A percentile compares a stretch with the other conserved stretches of the same genome.
phyloP scores from a whole-genome alignment of 2,888 invertebrate species.

The Heliconius ethilla region DNA sequence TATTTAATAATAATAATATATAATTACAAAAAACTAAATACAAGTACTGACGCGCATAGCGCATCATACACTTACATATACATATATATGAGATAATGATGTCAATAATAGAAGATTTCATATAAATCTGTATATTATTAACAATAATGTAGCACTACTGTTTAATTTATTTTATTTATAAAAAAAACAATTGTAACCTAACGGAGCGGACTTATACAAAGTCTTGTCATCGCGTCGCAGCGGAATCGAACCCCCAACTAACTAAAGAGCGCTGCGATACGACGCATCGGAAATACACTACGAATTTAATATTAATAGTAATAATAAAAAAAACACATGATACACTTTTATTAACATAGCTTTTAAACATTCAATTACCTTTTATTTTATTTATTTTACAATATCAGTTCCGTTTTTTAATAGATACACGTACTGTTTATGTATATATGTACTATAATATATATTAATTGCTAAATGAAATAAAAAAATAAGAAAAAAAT shows the following conservation, averaged over 20 bases:
- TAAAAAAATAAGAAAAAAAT: neutral
- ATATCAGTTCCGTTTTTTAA: constrained; percentile 51
- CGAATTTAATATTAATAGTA: constrained; percentile 52
- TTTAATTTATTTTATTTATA: constrained; percentile 57
- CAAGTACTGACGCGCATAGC: constrained; percentile 73
- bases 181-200: constrained; percentile 63
- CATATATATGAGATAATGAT: constrained; percentile 57
- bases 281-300: constrained; percentile 51
- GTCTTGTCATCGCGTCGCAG: constrained; percentile 47
- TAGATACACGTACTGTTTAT: constrained; percentile 50
- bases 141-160: constrained; percentile 74
- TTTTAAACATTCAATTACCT: constrained; percentile 53
- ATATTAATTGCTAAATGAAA: constrained; percentile 41
- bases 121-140: constrained; percentile 57
- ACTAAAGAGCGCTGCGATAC: constrained; percentile 48
- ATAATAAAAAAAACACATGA: constrained; percentile 49
- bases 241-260: constrained; percentile 41
- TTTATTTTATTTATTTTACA: constrained; percentile 61
- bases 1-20: constrained; percentile 62
- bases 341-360: constrained; percentile 57
- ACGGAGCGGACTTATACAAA: constrained; percentile 57
- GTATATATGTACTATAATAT: constrained; percentile 37
- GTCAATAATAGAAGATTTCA: constrained; percentile 20
- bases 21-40: constrained; percentile 82
- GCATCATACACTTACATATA: constrained; percentile 73